A percentile compares a stretch with the other conserved stretches of the same genome.
These are phyloP conservation scores for Drosophila planitibia DNA, from an alignment of 2,888 invertebrate genomes.

Conservation along the genomic window DNA sequence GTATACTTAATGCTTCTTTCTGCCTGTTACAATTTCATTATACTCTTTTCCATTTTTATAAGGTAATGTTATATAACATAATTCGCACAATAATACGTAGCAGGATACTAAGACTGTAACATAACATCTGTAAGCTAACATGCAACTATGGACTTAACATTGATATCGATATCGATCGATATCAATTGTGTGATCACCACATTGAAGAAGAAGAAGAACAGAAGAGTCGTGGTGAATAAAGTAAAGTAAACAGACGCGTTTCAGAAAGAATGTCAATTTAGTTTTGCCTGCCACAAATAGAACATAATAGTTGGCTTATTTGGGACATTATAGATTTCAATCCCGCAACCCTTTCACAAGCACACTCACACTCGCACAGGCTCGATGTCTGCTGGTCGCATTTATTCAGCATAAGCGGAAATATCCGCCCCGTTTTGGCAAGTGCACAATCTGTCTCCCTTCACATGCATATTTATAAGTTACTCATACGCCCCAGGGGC, in stretches of 20 bases:
- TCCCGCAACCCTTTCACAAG: background rate
- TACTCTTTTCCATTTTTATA: background rate
- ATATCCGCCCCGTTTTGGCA: constrained; percentile 63
- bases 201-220: no score
- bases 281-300: background rate
- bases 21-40: background rate
- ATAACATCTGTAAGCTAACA: no score
- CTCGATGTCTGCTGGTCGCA: constrained; percentile 2
- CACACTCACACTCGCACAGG: background rate
- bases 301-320: background rate
- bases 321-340: background rate
- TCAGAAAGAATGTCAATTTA: no score
- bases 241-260: no score
- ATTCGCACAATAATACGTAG: background rate
- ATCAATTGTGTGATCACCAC: no score
- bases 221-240: no score
- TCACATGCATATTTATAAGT: constrained; percentile 46
- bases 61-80: background rate
- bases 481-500: constrained; percentile 60
- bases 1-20: background rate
- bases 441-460: constrained; percentile 55
- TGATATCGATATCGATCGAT: no score
- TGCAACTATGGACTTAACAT: no score
- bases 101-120: no score
- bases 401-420: constrained; percentile 31